Conservation (phyloP, 2,797 vertebrate species). For the Cryptoblepharus egeriae region DNA sequence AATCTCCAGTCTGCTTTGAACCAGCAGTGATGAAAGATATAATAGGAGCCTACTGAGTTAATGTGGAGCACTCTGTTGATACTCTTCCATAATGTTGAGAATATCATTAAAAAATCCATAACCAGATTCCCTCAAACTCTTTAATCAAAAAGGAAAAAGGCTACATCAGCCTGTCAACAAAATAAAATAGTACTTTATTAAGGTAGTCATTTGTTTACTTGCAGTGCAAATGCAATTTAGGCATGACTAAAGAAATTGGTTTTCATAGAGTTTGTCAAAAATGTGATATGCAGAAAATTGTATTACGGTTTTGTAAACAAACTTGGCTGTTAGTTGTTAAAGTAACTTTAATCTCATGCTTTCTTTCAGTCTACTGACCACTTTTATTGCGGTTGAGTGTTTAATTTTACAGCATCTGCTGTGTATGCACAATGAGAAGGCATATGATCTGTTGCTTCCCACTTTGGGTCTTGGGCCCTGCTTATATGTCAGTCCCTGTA, state of each 20-base stretch:
- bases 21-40: constrained; percentile 38
- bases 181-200: constrained; percentile 35
- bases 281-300: constrained; percentile 49
- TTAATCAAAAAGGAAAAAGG: constrained; percentile 40
- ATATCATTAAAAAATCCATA: background rate
- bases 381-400: constrained; percentile 71
- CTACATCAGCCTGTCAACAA: constrained; percentile 45
- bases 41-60: background rate
- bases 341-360: constrained; percentile 76
- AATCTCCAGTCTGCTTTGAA: constrained; percentile 57
- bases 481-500: constrained; percentile 70
- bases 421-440: constrained; percentile 55
- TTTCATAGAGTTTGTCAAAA: constrained; percentile 13
- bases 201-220: constrained; percentile 56
- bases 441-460: constrained; percentile 51
- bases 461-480: constrained; percentile 71
- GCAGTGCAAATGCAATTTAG: background rate
- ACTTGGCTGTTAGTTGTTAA: constrained; percentile 51
- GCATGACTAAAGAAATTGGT: background rate
- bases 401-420: constrained; percentile 64
- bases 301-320: background rate
- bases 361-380: constrained; percentile 75
- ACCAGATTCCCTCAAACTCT: background rate
- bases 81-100: constrained; percentile 25
- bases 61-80: constrained; percentile 8